A percentile compares a stretch with the other conserved stretches of the same genome.
Evolutionary conservation across 2,797 vertebrate species (phyloP).

Genomic region (Eremophila alpestris): DNA sequence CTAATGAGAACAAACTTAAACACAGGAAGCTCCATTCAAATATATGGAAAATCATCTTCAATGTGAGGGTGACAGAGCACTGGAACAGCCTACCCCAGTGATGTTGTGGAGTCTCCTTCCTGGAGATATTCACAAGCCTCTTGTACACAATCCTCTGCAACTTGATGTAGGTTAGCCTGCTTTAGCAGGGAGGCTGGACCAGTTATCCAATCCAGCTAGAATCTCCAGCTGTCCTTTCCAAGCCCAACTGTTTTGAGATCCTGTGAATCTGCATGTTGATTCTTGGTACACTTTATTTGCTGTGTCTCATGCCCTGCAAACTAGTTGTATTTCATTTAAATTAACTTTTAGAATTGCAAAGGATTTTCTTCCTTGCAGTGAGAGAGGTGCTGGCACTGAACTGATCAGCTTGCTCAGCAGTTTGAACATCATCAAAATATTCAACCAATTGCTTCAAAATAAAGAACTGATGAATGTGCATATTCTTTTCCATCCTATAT

Average conservation of each 20-base stretch:
- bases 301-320: slow-evolving; percentile 11
- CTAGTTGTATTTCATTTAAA: slow-evolving; percentile 65
- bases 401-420: slow-evolving; percentile 16
- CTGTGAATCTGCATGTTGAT: not conserved
- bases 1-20: not conserved
- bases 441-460: slow-evolving; percentile 10
- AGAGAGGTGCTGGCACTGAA: not conserved
- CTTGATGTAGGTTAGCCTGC: not conserved
- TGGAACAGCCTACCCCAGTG: not conserved
- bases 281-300: slow-evolving; percentile 46
- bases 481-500: not conserved
- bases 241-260: not conserved
- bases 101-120: fast-evolving
- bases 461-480: not conserved
- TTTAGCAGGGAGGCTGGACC: not conserved
- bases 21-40: not conserved
- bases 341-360: slow-evolving; percentile 57
- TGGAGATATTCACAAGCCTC: not conserved
- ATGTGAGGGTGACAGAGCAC: not conserved
- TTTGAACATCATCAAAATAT: slow-evolving; percentile 4
- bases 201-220: not conserved
- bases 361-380: slow-evolving; percentile 42
- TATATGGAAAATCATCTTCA: not conserved
- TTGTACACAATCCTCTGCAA: not conserved
- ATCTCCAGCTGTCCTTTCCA: not conserved